Conservation (phyloP, 2,888 invertebrate genomes). For the Cheilosia soror region DNA sequence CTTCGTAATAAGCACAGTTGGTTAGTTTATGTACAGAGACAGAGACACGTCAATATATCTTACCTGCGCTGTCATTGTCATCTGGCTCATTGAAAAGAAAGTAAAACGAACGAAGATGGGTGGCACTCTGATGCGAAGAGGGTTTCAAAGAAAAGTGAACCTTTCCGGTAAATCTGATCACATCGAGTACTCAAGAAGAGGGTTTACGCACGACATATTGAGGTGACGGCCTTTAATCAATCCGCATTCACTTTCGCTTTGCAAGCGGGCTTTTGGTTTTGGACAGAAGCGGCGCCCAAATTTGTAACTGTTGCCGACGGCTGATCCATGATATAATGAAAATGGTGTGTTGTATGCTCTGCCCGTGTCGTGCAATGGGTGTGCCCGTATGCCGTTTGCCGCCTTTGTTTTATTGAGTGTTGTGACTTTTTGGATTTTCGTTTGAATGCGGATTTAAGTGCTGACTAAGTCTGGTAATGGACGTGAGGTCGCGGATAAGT, state of each 20-base stretch:
- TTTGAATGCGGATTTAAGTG: background rate
- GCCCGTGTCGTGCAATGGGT: slow-evolving; percentile 9
- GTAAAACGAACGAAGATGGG: slow-evolving; percentile 43
- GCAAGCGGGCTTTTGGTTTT: background rate
- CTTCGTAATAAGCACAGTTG: slow-evolving; percentile 5
- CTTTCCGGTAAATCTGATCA: slow-evolving; percentile 39
- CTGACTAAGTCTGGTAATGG: background rate
- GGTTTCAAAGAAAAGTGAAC: slow-evolving; percentile 62
- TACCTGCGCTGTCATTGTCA: slow-evolving; percentile 42
- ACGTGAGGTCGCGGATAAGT: background rate
- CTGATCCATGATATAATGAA: background rate
- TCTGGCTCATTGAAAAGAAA: slow-evolving; percentile 61
- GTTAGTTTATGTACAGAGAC: slow-evolving; percentile 1
- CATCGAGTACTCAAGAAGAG: slow-evolving; percentile 26
- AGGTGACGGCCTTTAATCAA: slow-evolving; percentile 40
- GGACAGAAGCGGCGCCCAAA: background rate
- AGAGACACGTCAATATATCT: slow-evolving; percentile 12
- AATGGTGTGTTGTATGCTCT: background rate
- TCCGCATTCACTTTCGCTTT: slow-evolving; percentile 57
- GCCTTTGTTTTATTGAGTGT: background rate
- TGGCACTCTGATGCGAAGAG: slow-evolving; percentile 10
- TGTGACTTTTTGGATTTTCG: background rate
- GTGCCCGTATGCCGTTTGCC: no score
- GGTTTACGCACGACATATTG: slow-evolving; percentile 43
- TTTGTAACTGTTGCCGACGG: slow-evolving; percentile 1